Base-by-base conservation (phyloP, 1,140 invertebrate genomes). In the Saccostrea echinata region DNA sequence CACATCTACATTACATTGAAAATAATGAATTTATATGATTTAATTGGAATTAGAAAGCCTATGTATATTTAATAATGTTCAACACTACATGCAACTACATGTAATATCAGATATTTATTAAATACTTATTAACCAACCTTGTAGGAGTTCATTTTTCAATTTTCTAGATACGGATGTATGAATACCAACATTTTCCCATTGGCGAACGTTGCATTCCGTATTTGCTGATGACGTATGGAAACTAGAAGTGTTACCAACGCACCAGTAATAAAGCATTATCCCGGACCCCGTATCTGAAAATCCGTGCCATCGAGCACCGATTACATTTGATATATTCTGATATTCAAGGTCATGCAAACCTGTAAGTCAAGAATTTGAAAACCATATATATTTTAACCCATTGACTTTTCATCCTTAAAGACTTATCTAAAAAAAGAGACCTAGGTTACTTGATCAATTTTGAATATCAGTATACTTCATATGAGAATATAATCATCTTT, bases 281-380 rank as follows among this genome's bases (percentile, higher is more conserved):
- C 85, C 86, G 52, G 86, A 88, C 16, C 85, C 87, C 9, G 61
- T 43, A 53, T 91, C 90, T 24, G 64, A 80, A 86, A 91, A 91
- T 13, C 90, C 88, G 82, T 87, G 85, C 90, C 90, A 91, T 27
- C 61, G 84, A 21, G 89, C 90, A n/a, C 87, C 87, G n/a, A 88
- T 80, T 51, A 81, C 18, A 43, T 35, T n/a, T 11, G 76, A 27
- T n/a, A 68, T 61, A 85, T 85, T 90, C 81, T 91, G 89, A 53
- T 88, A 91, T 21, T 91, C 90, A 9, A 84, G 52, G 52, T 91
- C 89, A 43, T 87, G 53, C 4, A 91, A 27, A 86, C 86, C 89
- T 88, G 51, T 43, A 43, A 27, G 53, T 52, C 81, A 43, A n/a
- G 18, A 30, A 27, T 21, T n/a, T 30, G 18, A 82, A n/a, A 43